phyloP scores from a whole-genome alignment of 2,888 invertebrate genomes.

The Villa cingulata region DNA sequence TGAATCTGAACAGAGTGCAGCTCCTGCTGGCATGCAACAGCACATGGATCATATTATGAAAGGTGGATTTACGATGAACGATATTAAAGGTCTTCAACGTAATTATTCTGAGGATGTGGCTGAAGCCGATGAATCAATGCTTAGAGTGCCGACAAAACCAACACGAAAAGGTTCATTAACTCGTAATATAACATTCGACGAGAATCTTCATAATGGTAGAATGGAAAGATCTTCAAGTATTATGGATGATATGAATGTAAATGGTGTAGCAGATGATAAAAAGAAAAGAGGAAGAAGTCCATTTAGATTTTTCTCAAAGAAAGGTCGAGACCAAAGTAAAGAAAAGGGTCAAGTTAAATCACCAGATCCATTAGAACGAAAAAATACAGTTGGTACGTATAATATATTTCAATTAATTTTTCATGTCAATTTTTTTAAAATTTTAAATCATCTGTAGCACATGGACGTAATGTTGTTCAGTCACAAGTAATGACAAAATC shows the following conservation, averaged over 20 bases:
- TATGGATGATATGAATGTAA: conserved; percentile 56
- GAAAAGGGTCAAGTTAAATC: conserved; percentile 39
- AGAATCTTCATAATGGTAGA: conserved; percentile 27
- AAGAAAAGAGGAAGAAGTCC: conserved; percentile 79
- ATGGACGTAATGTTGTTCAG: conserved; percentile 36
- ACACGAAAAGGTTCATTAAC: conserved; percentile 63
- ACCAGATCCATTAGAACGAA: conserved; percentile 30
- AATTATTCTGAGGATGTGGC: conserved; percentile 73
- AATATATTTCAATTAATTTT: too few species aligned
- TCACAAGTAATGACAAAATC: conserved; percentile 35
- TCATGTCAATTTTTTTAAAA: too few species aligned
- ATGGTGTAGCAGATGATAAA: conserved; percentile 47
- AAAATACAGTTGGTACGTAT: conserved; percentile 26
- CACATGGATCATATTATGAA: conserved; percentile 86
- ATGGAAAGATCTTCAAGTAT: conserved; percentile 65
- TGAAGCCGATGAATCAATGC: conserved; percentile 51
- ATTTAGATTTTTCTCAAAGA: conserved; percentile 82
- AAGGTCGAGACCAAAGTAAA: conserved; percentile 53
- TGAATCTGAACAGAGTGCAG: conserved; percentile 52
- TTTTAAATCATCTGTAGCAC: conserved; percentile 23
- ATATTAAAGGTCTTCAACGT: conserved; percentile 78
- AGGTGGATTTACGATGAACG: conserved; percentile 81
- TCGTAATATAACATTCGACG: conserved; percentile 38
- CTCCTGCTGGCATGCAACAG: conserved; percentile 46
- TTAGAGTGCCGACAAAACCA: conserved; percentile 52